Conservation (phyloP, 2,888 invertebrate species). For the Zygaena filipendulae region DNA sequence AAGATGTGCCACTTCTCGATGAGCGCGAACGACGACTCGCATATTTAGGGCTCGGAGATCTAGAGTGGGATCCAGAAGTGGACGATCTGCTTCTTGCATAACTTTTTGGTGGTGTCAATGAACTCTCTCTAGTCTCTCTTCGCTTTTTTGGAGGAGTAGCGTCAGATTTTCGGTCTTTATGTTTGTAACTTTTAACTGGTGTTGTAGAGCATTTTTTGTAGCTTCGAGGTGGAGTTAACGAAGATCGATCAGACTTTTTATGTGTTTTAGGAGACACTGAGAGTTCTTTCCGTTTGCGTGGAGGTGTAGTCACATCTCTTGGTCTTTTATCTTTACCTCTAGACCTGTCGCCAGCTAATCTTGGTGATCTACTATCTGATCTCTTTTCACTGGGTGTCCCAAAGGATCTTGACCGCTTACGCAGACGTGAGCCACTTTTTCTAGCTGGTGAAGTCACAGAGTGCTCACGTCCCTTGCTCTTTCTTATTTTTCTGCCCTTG, state of each 20-base stretch:
- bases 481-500: constrained; percentile 22
- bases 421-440: constrained; percentile 25
- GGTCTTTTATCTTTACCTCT: constrained; percentile 24
- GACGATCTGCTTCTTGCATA: constrained; percentile 39
- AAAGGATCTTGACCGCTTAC: constrained; percentile 24
- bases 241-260: constrained; percentile 30
- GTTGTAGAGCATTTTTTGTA: constrained; percentile 28
- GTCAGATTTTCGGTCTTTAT: constrained; percentile 26
- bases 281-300: constrained; percentile 25
- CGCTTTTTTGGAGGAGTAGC: constrained; percentile 30
- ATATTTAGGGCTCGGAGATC: constrained; percentile 23
- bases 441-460: constrained; percentile 33
- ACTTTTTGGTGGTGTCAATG: constrained; percentile 50
- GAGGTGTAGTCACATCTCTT: constrained; percentile 27
- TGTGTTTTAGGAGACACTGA: constrained; percentile 25
- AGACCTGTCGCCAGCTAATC: no score
- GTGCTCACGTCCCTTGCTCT: constrained; percentile 21
- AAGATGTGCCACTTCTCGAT: constrained; percentile 22
- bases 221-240: constrained; percentile 32
- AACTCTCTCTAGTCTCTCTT: constrained; percentile 36
- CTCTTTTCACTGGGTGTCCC: constrained; percentile 23
- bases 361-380: constrained; percentile 26
- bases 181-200: constrained; percentile 31
- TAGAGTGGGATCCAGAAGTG: constrained; percentile 36
- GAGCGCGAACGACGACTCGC: no score